Base-by-base conservation (phyloP, 2,888 invertebrate species). In the Pammene fasciana region DNA sequence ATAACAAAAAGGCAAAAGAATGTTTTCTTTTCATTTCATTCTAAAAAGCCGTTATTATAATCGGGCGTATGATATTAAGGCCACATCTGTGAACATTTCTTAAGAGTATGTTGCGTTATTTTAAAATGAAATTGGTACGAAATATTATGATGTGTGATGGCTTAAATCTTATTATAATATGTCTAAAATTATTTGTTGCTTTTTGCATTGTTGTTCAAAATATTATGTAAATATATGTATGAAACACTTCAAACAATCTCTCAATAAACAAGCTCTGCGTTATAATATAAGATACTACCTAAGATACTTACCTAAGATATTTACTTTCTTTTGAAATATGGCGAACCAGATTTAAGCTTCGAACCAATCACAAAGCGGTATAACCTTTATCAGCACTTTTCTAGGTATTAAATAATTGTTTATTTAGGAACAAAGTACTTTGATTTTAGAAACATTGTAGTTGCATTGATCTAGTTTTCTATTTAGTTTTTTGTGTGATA, bases 1-100 rank as follows among this genome's bases (percentile, higher is more conserved):
- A 71, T 64, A 71, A 68, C 71, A 71, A 71, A 59, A 57, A 50
- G 52, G 48, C 61, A 36, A 67, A 55, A 52, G 36, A 68, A 65
- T 70, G 65, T 70, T 65, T 70, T 70, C 65, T 70, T 70, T 70
- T 65, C 65, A 65, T 70, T 70, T 55, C 55, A 60, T 48, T 70
- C 46, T 46, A 60, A 70, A 54, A 65, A 59, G 38, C 65, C 52
- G 14, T 65, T 65, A 57, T 64, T 68, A 70, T 65, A 65, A 70
- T 70, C 65, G 46, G 48, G 54, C 57, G 16, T 56, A 45, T 68
- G 18, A 46, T 60, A 55, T 70, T 62, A 62, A 13, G 48, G 45
- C 18, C 46, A 61, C 59, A 67, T 67, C 60, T 60, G 52, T 54
- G 52, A 18, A 50, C 48, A 59, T 60, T 54, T 46, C 38, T 45